Conservation (phyloP, 2,888 invertebrate species). For the Xylophagus ater region DNA sequence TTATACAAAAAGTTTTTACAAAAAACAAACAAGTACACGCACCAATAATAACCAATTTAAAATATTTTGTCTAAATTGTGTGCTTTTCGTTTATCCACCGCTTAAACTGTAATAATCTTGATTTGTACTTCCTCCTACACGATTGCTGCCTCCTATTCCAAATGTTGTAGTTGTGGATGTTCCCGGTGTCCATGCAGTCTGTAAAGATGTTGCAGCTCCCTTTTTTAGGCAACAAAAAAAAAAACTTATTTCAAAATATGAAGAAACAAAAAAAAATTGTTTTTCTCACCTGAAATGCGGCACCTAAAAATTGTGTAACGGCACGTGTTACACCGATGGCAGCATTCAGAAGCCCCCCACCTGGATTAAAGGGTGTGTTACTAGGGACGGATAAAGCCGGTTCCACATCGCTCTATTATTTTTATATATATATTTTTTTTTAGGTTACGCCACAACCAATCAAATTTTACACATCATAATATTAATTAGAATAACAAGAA, state of each 20-base stretch:
- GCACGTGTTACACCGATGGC: slow-evolving; percentile 67
- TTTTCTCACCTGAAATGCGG: slow-evolving; percentile 56
- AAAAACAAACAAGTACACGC: no score
- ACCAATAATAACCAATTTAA: no score
- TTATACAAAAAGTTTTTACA: no score
- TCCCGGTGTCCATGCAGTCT: slow-evolving; percentile 50
- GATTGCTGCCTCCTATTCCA: background rate
- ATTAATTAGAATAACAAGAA: slow-evolving; percentile 10
- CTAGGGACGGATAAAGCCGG: no score
- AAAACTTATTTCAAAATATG: slow-evolving; percentile 7
- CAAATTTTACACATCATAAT: no score
- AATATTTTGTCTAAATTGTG: no score
- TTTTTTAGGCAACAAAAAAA: no score
- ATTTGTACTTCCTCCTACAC: slow-evolving; percentile 4
- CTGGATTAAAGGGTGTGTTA: slow-evolving; percentile 9
- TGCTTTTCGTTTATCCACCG: slow-evolving; percentile 13
- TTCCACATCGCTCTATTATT: no score
- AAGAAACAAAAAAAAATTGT: slow-evolving; percentile 1
- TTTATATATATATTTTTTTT: no score
- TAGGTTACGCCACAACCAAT: slow-evolving; percentile 3
- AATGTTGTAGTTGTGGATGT: slow-evolving; percentile 6
- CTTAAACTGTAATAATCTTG: slow-evolving; percentile 14
- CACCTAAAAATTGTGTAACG: slow-evolving; percentile 65
- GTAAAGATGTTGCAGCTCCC: slow-evolving; percentile 63
- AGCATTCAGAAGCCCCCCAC: slow-evolving; percentile 45